Conservation (phyloP, 2,888 invertebrate species). For the Oasisia sp. region DNA sequence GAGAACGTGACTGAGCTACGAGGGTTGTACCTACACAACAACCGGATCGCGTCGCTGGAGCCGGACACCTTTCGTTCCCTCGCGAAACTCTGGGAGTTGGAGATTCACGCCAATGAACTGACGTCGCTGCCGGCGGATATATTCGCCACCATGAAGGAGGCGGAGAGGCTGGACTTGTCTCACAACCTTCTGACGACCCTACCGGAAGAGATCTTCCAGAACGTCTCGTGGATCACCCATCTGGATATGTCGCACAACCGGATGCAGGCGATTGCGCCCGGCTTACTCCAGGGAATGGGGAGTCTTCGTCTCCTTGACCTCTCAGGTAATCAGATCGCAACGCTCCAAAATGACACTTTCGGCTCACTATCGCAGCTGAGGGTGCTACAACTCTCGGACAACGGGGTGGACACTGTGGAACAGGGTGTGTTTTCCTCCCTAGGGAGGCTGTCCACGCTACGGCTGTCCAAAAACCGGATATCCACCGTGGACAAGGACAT, state of each 20-base stretch:
- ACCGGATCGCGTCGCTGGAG: slow-evolving; percentile 7
- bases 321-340: slow-evolving; percentile 7
- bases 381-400: neutral
- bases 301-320: slow-evolving; percentile 27
- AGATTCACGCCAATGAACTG: slow-evolving; percentile 18
- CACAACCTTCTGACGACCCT: slow-evolving; percentile 17
- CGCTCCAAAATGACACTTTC: neutral
- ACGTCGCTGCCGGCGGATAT: neutral
- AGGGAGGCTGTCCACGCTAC: neutral
- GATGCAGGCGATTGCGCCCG: neutral
- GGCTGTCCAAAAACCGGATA: slow-evolving; percentile 18
- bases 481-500: neutral
- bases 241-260: slow-evolving; percentile 27
- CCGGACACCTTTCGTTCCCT: slow-evolving; percentile 21
- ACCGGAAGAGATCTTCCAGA: neutral
- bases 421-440: neutral
- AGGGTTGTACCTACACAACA: slow-evolving; percentile 27
- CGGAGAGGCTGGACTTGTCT: slow-evolving; percentile 22
- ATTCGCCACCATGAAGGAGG: neutral
- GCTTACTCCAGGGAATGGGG: neutral
- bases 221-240: neutral
- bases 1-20: neutral
- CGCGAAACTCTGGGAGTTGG: slow-evolving; percentile 17
- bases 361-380: neutral
- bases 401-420: neutral